Percentiles rank a stretch among this genome's conserved stretches.
Evolutionary conservation across 2,113 vertebrate species (phyloP).

Genomic region (Pycnonotus jocosus): DNA sequence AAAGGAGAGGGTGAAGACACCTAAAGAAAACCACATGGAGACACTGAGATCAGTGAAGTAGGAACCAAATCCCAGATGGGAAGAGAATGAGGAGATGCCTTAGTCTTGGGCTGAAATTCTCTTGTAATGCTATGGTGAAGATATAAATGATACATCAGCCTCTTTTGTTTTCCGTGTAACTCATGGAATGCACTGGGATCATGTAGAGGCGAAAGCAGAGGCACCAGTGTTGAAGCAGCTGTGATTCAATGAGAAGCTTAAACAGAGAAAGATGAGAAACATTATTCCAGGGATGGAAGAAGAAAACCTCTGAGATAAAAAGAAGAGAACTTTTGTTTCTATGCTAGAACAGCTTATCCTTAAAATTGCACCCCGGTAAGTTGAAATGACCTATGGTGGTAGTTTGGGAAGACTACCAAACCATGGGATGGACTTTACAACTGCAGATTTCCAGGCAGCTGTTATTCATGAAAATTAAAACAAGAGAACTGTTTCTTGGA

Average conservation of each 20-base stretch:
- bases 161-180: background rate
- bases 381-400: background rate
- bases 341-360: background rate
- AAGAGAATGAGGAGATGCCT: background rate
- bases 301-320: background rate
- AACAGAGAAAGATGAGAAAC: background rate
- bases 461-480: background rate
- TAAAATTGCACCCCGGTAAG: background rate
- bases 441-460: rapidly evolving
- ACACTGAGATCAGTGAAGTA: rapidly evolving
- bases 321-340: background rate
- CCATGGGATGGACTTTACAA: rapidly evolving
- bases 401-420: background rate
- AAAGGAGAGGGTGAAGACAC: background rate
- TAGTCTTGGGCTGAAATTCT: background rate
- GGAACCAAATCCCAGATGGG: background rate
- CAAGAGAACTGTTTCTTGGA: background rate
- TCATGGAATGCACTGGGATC: background rate
- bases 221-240: background rate
- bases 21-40: background rate
- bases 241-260: background rate
- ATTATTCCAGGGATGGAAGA: background rate
- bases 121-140: background rate
- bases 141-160: background rate
- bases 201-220: background rate